A percentile compares a stretch with the other conserved stretches of the same genome.
Evolutionary conservation across 2,888 invertebrate species (phyloP).

Genomic region (Scotopteryx bipunctaria): DNA sequence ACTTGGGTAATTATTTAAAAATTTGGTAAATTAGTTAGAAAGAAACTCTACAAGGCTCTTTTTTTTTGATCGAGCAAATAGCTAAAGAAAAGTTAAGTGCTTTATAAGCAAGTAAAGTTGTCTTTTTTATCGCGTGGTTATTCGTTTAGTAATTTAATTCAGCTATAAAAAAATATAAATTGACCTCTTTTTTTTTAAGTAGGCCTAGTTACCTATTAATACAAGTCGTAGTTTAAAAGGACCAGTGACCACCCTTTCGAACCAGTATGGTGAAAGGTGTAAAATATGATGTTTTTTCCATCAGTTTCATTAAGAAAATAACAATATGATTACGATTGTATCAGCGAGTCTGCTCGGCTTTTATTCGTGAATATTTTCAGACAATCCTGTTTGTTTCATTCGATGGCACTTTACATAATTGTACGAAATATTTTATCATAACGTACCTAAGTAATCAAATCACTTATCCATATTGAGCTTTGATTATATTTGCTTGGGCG

Average conservation of each 20-base stretch:
- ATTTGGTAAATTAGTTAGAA: constrained; percentile 29
- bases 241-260: too few species aligned
- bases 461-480: neutral
- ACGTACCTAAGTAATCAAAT: neutral
- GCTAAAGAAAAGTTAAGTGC: constrained; percentile 14
- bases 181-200: too few species aligned
- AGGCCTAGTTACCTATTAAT: too few species aligned
- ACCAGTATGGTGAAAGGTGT: too few species aligned
- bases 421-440: neutral
- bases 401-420: neutral
- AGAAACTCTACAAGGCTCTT: constrained; percentile 11
- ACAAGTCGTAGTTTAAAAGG: too few species aligned
- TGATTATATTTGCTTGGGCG: neutral
- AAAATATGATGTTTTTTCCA: too few species aligned
- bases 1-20: constrained; percentile 36
- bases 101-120: constrained; percentile 4
- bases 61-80: constrained; percentile 12
- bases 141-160: too few species aligned
- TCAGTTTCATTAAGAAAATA: neutral
- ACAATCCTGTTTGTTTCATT: constrained; percentile 5
- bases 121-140: too few species aligned
- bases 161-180: too few species aligned
- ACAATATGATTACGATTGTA: neutral
- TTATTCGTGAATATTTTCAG: constrained; percentile 4
- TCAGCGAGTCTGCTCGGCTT: neutral